Conservation (phyloP, 2,888 invertebrate genomes). For the Noctua janthina region DNA sequence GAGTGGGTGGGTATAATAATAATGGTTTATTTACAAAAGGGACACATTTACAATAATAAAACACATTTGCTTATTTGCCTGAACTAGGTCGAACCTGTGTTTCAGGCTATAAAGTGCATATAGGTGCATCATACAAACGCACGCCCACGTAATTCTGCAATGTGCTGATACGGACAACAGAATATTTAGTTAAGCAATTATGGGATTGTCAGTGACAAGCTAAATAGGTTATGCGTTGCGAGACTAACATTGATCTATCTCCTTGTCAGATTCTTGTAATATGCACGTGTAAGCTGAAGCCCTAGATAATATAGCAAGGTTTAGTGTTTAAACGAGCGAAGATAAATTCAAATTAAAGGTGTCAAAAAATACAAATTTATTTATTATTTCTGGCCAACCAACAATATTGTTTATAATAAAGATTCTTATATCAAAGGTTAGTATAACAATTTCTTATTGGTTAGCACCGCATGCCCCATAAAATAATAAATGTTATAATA, state of each 20-base stretch:
- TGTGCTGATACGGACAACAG: not conserved
- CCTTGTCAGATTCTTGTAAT: not conserved
- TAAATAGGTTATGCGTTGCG: not conserved
- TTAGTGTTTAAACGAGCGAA: too few relatives aligned
- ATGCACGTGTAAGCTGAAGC: not conserved
- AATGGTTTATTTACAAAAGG: too few relatives aligned
- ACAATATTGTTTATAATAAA: too few relatives aligned
- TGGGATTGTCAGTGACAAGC: constrained; percentile 5
- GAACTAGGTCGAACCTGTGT: not conserved
- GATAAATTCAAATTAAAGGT: too few relatives aligned
- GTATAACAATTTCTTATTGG: too few relatives aligned
- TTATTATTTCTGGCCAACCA: too few relatives aligned
- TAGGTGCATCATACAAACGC: not conserved
- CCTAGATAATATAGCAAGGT: too few relatives aligned
- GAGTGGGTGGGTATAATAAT: too few relatives aligned
- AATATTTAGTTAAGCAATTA: constrained; percentile 29
- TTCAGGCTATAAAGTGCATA: not conserved
- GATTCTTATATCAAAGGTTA: too few relatives aligned
- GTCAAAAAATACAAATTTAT: too few relatives aligned
- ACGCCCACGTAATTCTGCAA: not conserved
- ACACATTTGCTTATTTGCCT: not conserved
- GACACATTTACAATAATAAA: not conserved
- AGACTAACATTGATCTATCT: constrained; percentile 34
- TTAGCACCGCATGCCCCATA: too few relatives aligned
- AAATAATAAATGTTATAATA: too few relatives aligned